Base-by-base conservation (phyloP, 2,888 invertebrate species). In the Pinctada fucata region DNA sequence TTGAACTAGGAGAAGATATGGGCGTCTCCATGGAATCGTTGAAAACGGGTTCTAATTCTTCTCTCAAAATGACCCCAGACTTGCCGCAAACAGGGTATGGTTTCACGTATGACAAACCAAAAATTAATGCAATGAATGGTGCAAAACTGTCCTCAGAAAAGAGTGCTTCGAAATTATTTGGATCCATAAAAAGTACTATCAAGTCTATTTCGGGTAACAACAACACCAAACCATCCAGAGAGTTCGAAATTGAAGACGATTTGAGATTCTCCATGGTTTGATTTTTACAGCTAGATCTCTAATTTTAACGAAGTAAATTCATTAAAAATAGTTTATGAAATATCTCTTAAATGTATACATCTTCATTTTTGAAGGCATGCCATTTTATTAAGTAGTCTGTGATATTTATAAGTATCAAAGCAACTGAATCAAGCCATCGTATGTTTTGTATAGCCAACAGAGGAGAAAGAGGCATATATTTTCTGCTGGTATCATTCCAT, bases 1-100 rank as follows among this genome's bases (percentile, higher is more conserved):
- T 89, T 74, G 90, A 90, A 75, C 88, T 88, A 58, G 82, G 83
- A 10, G 90, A 90, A 70, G 89, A 88, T 64, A 83, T 89, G 76
- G 76, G 80, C 5, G 83, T 84, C 70, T 83, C 88, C 3, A 82
- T 81, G 8, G 87, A 88, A 73, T 85, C 87, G 3, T 78, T 88
- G 13, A 83, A 86, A 31, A 79, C 84, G 6, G 81, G 80, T 48
- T 84, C 85, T 1, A 76, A 85, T 47, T 75, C 80, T 3, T 85
- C 87, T 6, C 70, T 84, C 48, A 82, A 82, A 74, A 74, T 74
- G 74, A 48, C 74, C 4, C 16, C 64, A 0, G 65, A 66, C 31
- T 48, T 51, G 45, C 48, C 66, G 10, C 63, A 74, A n/a, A 65
- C 65, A 16, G 74, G 74, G 3, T 74, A 74, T 66, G 74, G 74